Percentiles rank a stretch among this genome's conserved stretches.
Conservation (phyloP, 1,140 invertebrate species). For the Plutomurus gul region DNA sequence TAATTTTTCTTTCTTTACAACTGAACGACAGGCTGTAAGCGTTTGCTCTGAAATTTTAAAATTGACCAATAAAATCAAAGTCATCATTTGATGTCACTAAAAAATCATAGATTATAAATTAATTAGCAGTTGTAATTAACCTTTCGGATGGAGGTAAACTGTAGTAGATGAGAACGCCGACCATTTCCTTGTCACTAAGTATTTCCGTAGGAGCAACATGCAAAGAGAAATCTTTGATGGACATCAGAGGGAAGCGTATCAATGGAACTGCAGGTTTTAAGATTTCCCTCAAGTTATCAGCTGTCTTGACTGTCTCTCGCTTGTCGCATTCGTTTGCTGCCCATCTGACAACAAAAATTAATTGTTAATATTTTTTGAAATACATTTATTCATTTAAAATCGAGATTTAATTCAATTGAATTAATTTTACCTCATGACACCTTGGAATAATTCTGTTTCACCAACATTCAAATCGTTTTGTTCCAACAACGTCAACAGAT, state of each 20-base stretch:
- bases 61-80: neutral
- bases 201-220: slow-evolving; percentile 40
- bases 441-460: slow-evolving; percentile 35
- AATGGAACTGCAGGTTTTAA: slow-evolving; percentile 17
- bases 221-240: slow-evolving; percentile 42
- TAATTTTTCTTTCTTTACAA: slow-evolving; percentile 34
- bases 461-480: slow-evolving; percentile 42
- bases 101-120: neutral
- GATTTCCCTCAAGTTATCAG: slow-evolving; percentile 23
- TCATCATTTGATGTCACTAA: neutral
- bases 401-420: neutral
- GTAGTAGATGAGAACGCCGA: slow-evolving; percentile 40
- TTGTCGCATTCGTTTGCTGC: slow-evolving; percentile 30
- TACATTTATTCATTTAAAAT: neutral
- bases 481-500: slow-evolving; percentile 22
- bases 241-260: slow-evolving; percentile 47
- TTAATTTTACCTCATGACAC: slow-evolving; percentile 18
- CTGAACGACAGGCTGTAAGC: slow-evolving; percentile 31
- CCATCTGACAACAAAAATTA: slow-evolving; percentile 9
- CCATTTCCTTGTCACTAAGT: slow-evolving; percentile 44
- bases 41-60: slow-evolving; percentile 10
- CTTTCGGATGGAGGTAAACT: slow-evolving; percentile 39
- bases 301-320: neutral
- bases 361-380: neutral
- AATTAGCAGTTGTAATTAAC: neutral